Base-by-base conservation (phyloP, 2,888 invertebrate species). In the Megamerina dolium region DNA sequence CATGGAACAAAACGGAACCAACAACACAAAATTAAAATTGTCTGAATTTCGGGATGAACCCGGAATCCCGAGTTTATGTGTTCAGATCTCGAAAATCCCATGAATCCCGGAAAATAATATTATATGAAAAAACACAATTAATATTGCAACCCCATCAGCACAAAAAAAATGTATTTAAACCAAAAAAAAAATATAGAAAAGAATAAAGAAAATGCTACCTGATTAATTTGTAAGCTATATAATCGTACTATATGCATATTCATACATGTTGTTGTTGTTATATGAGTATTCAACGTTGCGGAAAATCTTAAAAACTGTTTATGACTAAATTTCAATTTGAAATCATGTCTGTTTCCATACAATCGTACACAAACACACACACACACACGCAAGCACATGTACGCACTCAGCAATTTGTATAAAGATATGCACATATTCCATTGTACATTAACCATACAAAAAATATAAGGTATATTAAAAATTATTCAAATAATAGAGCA, bases 401-500 rank as follows among this genome's bases (percentile, higher is more conserved):
- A n/a, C n/a, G n/a, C n/a, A n/a, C n/a, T n/a, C n/a, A n/a, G n/a
- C n/a, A 37, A 3, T 9, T 20, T 34, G 4, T n/a, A 12, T 16
- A 34, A 10, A 1, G 16, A 34, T 19, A 13, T 19, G 12, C 29
- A 36, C n/a, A n/a, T 12, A 14, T 21, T 35, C 27, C 27, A 30
- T 13, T 26, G 17, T 30, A 19, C 38, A 30, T 31, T 18, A 55
- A 59, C 57, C 57, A 14, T 27, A 27, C 27, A 17, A 32, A 54
- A 53, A 55, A n/a, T n/a, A n/a, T n/a, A n/a, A n/a, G n/a, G n/a
- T n/a, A n/a, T n/a, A n/a, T n/a, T n/a, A n/a, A n/a, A n/a, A n/a
- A n/a, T n/a, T n/a, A n/a, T n/a, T n/a, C n/a, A n/a, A n/a, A 60
- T 60, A 62, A 62, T 60, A 56, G 58, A 57, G 55, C 60, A 58